Conservation (phyloP, 2,888 invertebrate genomes). For the Ryuthela nishihirai region DNA sequence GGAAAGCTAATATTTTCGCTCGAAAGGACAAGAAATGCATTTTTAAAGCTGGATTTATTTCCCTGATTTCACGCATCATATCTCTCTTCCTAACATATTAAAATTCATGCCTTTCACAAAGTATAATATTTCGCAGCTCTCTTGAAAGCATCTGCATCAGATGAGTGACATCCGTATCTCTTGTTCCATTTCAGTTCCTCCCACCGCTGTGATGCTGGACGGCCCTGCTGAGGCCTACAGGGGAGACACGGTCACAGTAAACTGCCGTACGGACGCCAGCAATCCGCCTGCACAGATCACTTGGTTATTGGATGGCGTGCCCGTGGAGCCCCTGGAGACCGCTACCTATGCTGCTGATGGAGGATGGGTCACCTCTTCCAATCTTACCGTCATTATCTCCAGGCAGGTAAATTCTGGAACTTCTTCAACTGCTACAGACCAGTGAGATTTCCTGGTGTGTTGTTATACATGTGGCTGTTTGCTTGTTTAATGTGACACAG, state of each 20-base stretch:
- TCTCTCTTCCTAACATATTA: too few relatives aligned
- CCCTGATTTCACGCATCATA: too few relatives aligned
- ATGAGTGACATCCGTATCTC: background rate
- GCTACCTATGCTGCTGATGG: constrained; percentile 56
- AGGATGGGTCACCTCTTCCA: constrained; percentile 89
- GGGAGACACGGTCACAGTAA: constrained; percentile 81
- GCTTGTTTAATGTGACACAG: too few relatives aligned
- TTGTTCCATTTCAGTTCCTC: constrained; percentile 71
- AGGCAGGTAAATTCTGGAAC: constrained; percentile 32
- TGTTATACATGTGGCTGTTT: too few relatives aligned
- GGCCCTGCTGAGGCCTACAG: constrained; percentile 84
- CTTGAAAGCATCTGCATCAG: too few relatives aligned
- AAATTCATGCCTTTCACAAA: too few relatives aligned
- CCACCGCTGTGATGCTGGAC: constrained; percentile 77
- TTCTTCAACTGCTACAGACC: background rate
- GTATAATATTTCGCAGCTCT: too few relatives aligned
- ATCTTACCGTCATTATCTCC: constrained; percentile 66
- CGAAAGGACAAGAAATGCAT: too few relatives aligned
- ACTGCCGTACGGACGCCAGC: constrained; percentile 82
- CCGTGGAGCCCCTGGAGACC: constrained; percentile 42
- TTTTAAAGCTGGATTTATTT: too few relatives aligned
- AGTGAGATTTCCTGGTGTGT: too few relatives aligned
- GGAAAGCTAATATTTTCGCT: too few relatives aligned
- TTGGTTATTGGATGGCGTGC: constrained; percentile 52
- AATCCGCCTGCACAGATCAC: constrained; percentile 56